Conservation (phyloP, 2,797 vertebrate genomes). For the Crax fasciolata region DNA sequence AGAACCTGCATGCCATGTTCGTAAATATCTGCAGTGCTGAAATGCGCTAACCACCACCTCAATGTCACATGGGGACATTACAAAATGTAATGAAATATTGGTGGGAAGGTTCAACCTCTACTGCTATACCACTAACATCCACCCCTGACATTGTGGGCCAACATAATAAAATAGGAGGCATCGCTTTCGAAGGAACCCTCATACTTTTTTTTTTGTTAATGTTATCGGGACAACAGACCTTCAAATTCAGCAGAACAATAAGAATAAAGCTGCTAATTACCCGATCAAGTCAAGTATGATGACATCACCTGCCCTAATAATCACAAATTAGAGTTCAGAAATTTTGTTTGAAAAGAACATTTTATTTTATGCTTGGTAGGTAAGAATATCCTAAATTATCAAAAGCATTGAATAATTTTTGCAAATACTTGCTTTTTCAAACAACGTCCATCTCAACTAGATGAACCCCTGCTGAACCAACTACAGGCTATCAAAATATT, state of each 20-base stretch:
- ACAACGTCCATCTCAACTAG: neutral
- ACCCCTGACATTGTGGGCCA: neutral
- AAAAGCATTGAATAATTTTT: neutral
- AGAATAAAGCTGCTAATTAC: neutral
- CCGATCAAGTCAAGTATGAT: neutral
- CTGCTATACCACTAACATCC: neutral
- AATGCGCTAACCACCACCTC: neutral
- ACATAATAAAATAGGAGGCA: neutral
- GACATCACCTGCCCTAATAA: neutral
- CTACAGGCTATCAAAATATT: slow-evolving; percentile 36
- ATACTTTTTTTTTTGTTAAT: accelerated
- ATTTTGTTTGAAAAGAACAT: neutral
- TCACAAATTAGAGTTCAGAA: neutral
- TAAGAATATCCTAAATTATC: neutral
- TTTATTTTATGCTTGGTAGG: neutral
- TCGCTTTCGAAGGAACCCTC: neutral
- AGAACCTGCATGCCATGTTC: too few species aligned
- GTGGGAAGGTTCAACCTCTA: neutral
- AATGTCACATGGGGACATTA: neutral
- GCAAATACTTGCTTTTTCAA: slow-evolving; percentile 3
- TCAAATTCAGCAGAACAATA: neutral
- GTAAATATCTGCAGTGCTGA: neutral
- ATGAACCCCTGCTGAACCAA: neutral
- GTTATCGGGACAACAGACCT: neutral
- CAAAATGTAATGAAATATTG: neutral